A percentile compares a stretch with the other conserved stretches of the same genome.
Evolutionary conservation across 2,797 vertebrate species (phyloP).

Genomic region (Acipenser oxyrinchus): DNA sequence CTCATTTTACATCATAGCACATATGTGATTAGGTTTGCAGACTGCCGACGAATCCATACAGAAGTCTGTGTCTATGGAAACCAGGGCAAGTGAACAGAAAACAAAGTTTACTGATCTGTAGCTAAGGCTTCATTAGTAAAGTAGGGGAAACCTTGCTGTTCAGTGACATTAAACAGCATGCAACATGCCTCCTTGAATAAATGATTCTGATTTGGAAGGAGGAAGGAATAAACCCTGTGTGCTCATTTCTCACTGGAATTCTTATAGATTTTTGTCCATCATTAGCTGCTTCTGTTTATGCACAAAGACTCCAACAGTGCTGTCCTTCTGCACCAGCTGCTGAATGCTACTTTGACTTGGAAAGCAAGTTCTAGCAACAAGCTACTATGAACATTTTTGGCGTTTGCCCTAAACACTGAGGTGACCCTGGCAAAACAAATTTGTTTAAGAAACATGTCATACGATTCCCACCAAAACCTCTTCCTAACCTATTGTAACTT

Average conservation of each 20-base stretch:
- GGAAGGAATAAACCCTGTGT: background rate
- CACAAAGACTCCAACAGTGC: background rate
- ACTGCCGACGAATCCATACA: no score
- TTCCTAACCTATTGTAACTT: no score
- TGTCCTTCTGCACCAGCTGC: background rate
- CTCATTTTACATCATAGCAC: no score
- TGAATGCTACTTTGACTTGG: background rate
- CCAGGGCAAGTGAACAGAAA: no score
- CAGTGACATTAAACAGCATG: no score
- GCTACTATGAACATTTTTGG: background rate
- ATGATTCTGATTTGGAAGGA: background rate
- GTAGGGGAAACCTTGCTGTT: no score
- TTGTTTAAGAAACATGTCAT: background rate
- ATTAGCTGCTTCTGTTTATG: conserved; percentile 5
- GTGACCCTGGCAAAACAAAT: background rate
- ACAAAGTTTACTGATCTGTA: no score
- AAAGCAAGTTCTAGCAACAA: background rate
- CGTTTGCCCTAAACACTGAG: background rate
- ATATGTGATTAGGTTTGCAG: no score
- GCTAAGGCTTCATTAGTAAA: no score
- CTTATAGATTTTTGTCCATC: conserved; percentile 6
- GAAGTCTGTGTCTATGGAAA: no score
- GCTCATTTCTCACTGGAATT: conserved; percentile 7
- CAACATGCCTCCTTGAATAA: no score
- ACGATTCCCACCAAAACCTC: background rate